These are phyloP conservation scores for Meiosimyza decipiens DNA, from an alignment of 2,888 invertebrate genomes.

Conservation along the genomic window DNA sequence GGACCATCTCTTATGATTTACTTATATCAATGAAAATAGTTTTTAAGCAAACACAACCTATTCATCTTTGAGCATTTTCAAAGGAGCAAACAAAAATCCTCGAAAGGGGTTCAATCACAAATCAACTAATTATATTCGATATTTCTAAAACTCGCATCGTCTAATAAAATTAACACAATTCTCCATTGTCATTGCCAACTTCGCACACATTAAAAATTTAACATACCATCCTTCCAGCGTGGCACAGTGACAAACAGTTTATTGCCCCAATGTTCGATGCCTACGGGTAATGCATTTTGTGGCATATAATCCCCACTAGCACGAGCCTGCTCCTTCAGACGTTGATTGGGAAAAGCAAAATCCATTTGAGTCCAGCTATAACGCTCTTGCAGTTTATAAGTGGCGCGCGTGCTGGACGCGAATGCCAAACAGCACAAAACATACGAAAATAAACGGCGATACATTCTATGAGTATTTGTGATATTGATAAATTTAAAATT, in stretches of 20 bases:
- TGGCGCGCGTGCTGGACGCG: conserved; percentile 45
- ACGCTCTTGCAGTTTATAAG: conserved; percentile 74
- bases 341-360: conserved; percentile 77
- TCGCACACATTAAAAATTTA: not conserved
- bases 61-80: too few relatives aligned
- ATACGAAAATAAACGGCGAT: not conserved
- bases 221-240: conserved; percentile 80
- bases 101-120: too few relatives aligned
- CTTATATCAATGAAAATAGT: too few relatives aligned
- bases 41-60: too few relatives aligned
- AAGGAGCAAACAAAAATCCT: too few relatives aligned
- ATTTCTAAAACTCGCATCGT: too few relatives aligned
- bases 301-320: conserved; percentile 76
- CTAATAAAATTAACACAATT: too few relatives aligned
- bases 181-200: too few relatives aligned
- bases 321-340: conserved; percentile 73
- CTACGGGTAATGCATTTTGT: conserved; percentile 84
- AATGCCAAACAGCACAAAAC: conserved; percentile 36
- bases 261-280: conserved; percentile 82
- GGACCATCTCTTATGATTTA: too few relatives aligned
- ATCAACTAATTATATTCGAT: too few relatives aligned
- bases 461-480: not conserved
- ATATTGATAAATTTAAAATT: too few relatives aligned
- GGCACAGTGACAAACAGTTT: conserved; percentile 87
- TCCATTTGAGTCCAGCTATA: conserved; percentile 83